Percentiles rank a stretch among this genome's conserved stretches.
phyloP scores from a whole-genome alignment of 2,113 vertebrate genomes.

The Lucifuga dentata region DNA sequence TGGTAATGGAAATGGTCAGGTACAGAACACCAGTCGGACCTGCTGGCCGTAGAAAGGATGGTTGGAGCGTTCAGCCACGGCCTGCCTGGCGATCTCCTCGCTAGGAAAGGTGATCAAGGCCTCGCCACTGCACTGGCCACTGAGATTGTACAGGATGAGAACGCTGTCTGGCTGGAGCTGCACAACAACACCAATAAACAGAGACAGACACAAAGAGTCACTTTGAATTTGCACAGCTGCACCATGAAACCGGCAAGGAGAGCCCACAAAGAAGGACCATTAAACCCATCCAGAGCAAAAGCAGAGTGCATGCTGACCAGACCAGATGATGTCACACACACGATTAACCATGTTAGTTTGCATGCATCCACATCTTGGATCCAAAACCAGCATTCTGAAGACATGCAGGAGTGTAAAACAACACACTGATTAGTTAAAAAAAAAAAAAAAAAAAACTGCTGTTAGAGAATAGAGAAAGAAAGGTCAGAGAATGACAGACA shows the following conservation, averaged over 20 bases:
- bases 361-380: conserved; percentile 37
- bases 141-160: conserved; percentile 90
- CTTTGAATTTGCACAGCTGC: neutral
- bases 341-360: conserved; percentile 15
- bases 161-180: conserved; percentile 90
- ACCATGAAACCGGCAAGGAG: conserved; percentile 57
- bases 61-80: conserved; percentile 86
- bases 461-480: neutral
- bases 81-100: conserved; percentile 86
- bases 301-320: conserved; percentile 45
- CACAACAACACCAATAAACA: neutral
- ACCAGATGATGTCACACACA: neutral
- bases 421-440: neutral
- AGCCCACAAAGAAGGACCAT: conserved; percentile 32
- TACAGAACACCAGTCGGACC: conserved; percentile 85
- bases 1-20: too few relatives aligned
- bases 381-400: neutral
- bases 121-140: conserved; percentile 91
- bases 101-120: conserved; percentile 90
- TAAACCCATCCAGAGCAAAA: conserved; percentile 32
- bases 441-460: too few relatives aligned
- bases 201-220: neutral
- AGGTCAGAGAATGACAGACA: conserved; percentile 7
- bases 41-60: conserved; percentile 83
- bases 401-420: conserved; percentile 25